Evolutionary conservation across 1,140 invertebrate genomes (phyloP), one percentile per base, ranked within the genome.

Genomic region (Lasaia peninsularis): DNA sequence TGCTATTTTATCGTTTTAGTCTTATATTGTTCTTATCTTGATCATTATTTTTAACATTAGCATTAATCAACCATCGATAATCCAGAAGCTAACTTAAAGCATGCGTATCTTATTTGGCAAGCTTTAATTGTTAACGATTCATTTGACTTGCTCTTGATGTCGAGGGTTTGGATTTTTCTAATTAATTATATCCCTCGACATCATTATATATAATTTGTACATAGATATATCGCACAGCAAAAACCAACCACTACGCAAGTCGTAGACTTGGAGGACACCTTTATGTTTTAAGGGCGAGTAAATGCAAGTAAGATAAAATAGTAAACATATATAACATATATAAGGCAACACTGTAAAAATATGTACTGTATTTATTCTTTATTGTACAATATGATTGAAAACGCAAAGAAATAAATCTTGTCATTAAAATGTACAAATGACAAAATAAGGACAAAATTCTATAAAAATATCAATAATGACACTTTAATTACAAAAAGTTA

Each of bases 71-170:
- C 2, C n/a, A 40, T 54, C 31, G 20, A 31, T 31, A 20, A 52
- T 51, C 78, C 76, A 77, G 75, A 85, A 82, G 80, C 71, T 77
- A 80, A 77, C 70, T 54, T 60, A 60, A 34, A 59, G 69, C 72
- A 78, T 74, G 70, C 52, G 11, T 66, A 14, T 18, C 33, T 59
- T 57, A 63, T 62, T 64, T 65, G 65, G 64, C 64, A 59, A 63
- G 72, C 76, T 78, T 80, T 74, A 61, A 66, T 57, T 76, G 69
- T 76, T 73, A 75, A 77, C 69, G 80, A 87, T 87, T 85, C 84
- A 87, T 87, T 87, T 87, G 84, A 87, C 84, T 85, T 87, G 84
- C 80, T 84, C 75, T 56, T 80, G 77, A 77, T 83, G 82, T 84
- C 80, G 75, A 81, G 67, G 80, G 81, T 66, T 80, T 48, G 40